These are phyloP conservation scores for Ceratotherium simum DNA, from an alignment of 2,113 vertebrate species.

Conservation along the genomic window DNA sequence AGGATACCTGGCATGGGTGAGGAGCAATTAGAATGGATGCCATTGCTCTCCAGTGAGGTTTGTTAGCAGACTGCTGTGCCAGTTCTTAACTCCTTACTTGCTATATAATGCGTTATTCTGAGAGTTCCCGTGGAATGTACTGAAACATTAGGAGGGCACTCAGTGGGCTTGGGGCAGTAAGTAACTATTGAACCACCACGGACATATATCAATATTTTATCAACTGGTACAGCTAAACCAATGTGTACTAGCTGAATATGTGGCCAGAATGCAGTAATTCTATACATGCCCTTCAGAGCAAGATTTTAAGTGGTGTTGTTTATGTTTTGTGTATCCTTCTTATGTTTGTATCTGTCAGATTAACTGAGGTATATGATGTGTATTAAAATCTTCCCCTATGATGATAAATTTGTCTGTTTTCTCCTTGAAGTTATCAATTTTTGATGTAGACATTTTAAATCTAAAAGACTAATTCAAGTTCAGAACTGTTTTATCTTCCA, in stretches of 20 bases:
- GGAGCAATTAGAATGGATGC: background rate
- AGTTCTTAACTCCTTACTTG: background rate
- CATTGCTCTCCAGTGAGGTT: background rate
- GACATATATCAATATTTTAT: constrained; percentile 35
- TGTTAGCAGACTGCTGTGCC: background rate
- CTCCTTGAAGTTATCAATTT: constrained; percentile 24
- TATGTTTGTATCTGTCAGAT: background rate
- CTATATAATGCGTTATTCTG: background rate
- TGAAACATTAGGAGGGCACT: constrained; percentile 4
- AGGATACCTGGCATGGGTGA: background rate
- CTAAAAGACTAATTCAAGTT: background rate
- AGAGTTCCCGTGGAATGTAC: background rate
- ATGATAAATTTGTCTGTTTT: background rate
- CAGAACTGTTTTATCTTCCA: background rate
- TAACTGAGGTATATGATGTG: background rate
- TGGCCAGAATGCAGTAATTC: background rate
- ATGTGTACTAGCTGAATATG: background rate
- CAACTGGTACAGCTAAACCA: background rate
- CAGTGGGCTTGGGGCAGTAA: background rate
- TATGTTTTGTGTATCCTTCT: background rate
- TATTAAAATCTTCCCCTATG: background rate
- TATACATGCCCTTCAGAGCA: background rate
- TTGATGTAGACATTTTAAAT: constrained; percentile 23
- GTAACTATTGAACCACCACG: background rate
- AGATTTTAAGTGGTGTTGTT: background rate